phyloP scores from a whole-genome alignment of 1,140 invertebrate species.

The Drosophila obscura region DNA sequence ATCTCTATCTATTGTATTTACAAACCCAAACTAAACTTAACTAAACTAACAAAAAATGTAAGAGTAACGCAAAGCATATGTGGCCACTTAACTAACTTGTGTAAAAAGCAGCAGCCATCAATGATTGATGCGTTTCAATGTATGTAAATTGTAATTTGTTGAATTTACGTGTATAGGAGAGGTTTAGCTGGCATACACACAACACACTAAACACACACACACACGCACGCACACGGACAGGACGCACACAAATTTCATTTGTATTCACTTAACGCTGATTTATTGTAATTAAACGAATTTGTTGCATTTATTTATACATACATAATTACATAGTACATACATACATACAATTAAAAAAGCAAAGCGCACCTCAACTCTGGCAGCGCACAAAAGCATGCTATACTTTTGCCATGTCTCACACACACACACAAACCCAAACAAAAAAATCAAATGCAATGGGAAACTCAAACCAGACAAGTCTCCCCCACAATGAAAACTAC shows the following conservation, averaged over 20 bases:
- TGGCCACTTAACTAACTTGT: slow-evolving; percentile 51
- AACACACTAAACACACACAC: slow-evolving; percentile 17
- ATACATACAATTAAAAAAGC: slow-evolving; percentile 22
- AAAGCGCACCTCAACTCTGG: slow-evolving; percentile 30
- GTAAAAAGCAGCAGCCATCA: slow-evolving; percentile 48
- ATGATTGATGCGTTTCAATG: slow-evolving; percentile 54
- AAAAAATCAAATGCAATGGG: slow-evolving; percentile 24
- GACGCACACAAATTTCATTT: slow-evolving; percentile 38
- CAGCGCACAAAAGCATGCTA: slow-evolving; percentile 52
- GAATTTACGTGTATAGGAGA: slow-evolving; percentile 66
- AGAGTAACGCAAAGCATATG: slow-evolving; percentile 43
- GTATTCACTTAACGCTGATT: slow-evolving; percentile 65
- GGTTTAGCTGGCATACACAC: slow-evolving; percentile 46
- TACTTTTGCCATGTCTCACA: slow-evolving; percentile 43
- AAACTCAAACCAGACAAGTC: slow-evolving; percentile 42
- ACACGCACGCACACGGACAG: slow-evolving; percentile 11
- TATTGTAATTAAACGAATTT: slow-evolving; percentile 64
- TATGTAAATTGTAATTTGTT: slow-evolving; percentile 76
- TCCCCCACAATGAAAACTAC: slow-evolving; percentile 54
- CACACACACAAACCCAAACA: slow-evolving; percentile 6
- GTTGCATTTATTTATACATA: slow-evolving; percentile 63
- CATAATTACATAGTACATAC: slow-evolving; percentile 25
- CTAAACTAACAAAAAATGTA: slow-evolving; percentile 39
- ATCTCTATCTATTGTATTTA: slow-evolving; percentile 58
- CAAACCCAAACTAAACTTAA: slow-evolving; percentile 43